phyloP scores from a whole-genome alignment of 2,797 vertebrate species.

The Sphenopsis melanotis region DNA sequence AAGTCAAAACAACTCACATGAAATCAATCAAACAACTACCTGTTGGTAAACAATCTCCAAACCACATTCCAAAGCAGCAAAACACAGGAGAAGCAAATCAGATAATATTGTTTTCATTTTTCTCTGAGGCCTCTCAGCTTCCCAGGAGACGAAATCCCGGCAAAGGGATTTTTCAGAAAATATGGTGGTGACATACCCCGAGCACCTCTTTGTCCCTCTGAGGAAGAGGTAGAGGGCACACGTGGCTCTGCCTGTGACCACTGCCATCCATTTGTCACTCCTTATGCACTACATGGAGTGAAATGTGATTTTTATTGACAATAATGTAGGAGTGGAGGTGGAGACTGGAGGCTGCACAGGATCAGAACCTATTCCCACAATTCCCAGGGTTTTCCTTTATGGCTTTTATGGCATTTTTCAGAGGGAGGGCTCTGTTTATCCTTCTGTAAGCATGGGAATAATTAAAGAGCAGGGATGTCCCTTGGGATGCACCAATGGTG shows the following conservation, averaged over 20 bases:
- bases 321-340: not conserved
- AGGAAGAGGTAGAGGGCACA: not conserved
- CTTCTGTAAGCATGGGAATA: not conserved
- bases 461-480: not conserved
- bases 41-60: no score
- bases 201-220: not conserved
- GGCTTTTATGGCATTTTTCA: not conserved
- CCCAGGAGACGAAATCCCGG: not conserved
- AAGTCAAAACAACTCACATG: no score
- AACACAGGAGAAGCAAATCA: no score
- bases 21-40: no score
- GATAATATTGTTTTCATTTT: not conserved
- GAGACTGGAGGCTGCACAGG: not conserved
- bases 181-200: not conserved
- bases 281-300: not conserved
- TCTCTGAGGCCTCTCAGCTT: not conserved
- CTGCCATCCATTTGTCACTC: not conserved
- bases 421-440: not conserved
- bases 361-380: not conserved
- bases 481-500: not conserved
- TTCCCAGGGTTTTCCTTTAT: not conserved
- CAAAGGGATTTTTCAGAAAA: not conserved
- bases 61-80: no score
- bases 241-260: accelerated
- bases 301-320: not conserved